Evolutionary conservation across 2,113 vertebrate species (phyloP).

Genomic region (Limanda limanda): DNA sequence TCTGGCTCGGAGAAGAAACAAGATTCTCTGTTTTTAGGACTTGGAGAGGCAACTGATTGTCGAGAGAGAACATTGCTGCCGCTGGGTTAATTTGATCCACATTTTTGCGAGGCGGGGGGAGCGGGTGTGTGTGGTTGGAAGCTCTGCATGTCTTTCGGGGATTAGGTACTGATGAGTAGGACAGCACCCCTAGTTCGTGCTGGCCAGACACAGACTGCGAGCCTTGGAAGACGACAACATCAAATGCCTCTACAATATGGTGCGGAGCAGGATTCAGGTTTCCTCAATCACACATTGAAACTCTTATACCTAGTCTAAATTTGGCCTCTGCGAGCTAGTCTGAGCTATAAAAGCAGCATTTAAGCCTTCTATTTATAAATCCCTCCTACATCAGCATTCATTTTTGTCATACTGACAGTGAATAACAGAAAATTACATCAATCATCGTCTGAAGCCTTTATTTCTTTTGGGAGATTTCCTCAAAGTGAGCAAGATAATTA

Average conservation of each 20-base stretch:
- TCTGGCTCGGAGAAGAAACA: constrained; percentile 58
- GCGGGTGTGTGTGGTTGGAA: constrained; percentile 54
- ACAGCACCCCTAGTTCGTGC: constrained; percentile 61
- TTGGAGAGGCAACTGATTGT: constrained; percentile 69
- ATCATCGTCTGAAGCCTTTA: constrained; percentile 44
- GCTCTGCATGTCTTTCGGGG: constrained; percentile 51
- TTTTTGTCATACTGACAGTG: constrained; percentile 51
- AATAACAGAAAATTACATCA: constrained; percentile 54
- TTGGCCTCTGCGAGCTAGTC: constrained; percentile 41
- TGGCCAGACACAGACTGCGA: constrained; percentile 56
- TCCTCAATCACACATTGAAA: constrained; percentile 56
- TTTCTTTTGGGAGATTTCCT: constrained; percentile 48
- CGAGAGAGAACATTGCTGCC: constrained; percentile 71
- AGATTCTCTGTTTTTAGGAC: constrained; percentile 68
- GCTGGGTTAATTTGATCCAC: constrained; percentile 79
- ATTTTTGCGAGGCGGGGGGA: constrained; percentile 62
- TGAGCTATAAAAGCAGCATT: constrained; percentile 41
- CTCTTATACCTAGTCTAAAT: constrained; percentile 52
- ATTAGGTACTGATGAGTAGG: constrained; percentile 66
- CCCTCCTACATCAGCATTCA: constrained; percentile 44
- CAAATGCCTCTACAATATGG: constrained; percentile 37
- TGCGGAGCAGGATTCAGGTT: constrained; percentile 35
- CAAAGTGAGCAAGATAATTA: constrained; percentile 24
- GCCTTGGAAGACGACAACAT: constrained; percentile 54
- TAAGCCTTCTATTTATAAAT: constrained; percentile 55